Evolutionary conservation across 1,140 invertebrate species (phyloP), one percentile per base, ranked within the genome.

Genomic region (Homalodisca vitripennis): DNA sequence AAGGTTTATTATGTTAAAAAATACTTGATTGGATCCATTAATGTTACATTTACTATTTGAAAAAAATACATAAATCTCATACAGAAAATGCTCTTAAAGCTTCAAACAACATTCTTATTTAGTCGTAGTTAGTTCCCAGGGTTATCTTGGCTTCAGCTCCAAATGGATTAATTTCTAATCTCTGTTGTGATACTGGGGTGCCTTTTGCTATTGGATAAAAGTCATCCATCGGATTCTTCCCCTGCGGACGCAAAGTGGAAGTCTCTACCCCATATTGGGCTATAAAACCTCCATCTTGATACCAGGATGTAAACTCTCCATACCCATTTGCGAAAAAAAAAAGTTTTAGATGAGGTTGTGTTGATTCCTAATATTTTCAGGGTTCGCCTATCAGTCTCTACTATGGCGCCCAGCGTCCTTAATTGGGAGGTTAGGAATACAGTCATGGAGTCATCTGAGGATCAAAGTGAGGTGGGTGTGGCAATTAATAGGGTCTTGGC

Each of bases 381-480:
- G 24, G n/a, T 48, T 12, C 24, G 14, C 27, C 41, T 67, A 20
- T 67, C 41, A 6, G n/a, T 1, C 6, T 22, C 32, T 13, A 67
- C 29, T 10, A 10, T n/a, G n/a, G 13, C 24, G 12, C 12, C 13
- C 22, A 22, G 2, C 17, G 20, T n/a, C 12, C 10, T 24, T 67
- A 32, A 22, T 2, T n/a, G 6, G 14, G 20, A 14, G 20, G 32
- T 13, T 12, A 67, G 1, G 29, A 30, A 67, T 1, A 67, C 6
- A 22, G 65, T 22, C 65, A 67, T 67, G 1, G 65, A 67, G 30
- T 70, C 69, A 41, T 70, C 69, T 32, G 26, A 34, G 2, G 69
- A 70, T 30, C 69, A 27, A 17, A 70, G 41, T 1, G 62, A 66
- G 17, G 30, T 20, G 29, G n/a, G 29, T 46, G 64, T 71, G 60